These are phyloP conservation scores for Andrena flavipes DNA, from an alignment of 2,888 invertebrate genomes.

Conservation along the genomic window DNA sequence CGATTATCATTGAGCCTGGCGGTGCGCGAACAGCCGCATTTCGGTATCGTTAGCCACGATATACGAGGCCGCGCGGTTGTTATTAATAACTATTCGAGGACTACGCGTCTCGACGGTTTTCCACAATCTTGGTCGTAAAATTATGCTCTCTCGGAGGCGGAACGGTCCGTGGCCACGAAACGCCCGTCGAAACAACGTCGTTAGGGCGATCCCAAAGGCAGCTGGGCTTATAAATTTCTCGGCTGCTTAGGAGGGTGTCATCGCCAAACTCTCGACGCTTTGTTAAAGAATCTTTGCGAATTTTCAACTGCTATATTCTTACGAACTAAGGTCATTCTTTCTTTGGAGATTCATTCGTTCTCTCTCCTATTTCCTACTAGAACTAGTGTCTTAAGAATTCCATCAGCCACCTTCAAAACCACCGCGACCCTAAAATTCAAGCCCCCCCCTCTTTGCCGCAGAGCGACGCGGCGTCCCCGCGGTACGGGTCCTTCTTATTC, in stretches of 20 bases:
- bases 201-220: neutral
- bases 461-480: no score
- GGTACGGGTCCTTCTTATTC: neutral
- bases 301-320: no score
- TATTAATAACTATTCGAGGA: constrained; percentile 46
- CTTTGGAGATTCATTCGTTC: no score
- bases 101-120: constrained; percentile 18
- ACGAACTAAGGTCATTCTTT: no score
- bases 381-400: no score
- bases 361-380: no score
- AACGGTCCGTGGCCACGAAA: neutral
- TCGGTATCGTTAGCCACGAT: constrained; percentile 38
- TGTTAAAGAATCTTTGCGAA: no score
- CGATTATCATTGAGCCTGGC: constrained; percentile 40
- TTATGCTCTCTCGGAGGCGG: neutral
- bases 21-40: constrained; percentile 5
- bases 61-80: constrained; percentile 28
- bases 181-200: neutral
- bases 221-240: neutral
- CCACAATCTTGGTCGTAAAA: constrained; percentile 15
- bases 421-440: no score
- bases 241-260: no score
- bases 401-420: no score
- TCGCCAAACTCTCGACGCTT: no score
- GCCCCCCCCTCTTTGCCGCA: no score